Percentiles rank a stretch among this genome's conserved stretches.
These are phyloP conservation scores for Drosophila equinoxialis DNA, from an alignment of 1,140 invertebrate genomes.

Conservation along the genomic window DNA sequence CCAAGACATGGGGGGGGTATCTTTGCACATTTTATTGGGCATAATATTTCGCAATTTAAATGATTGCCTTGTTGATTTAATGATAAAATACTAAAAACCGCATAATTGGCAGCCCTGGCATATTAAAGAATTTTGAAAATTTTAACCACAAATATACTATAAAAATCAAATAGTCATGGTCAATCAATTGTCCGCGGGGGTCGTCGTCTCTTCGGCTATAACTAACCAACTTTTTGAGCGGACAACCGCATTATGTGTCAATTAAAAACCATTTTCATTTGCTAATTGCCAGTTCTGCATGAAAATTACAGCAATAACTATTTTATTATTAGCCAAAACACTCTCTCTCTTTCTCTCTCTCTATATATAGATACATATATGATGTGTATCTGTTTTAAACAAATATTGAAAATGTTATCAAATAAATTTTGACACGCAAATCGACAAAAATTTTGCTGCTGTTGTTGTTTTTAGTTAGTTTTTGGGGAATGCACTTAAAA, in stretches of 20 bases:
- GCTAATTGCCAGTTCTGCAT: constrained; percentile 60
- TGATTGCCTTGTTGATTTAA: constrained; percentile 4
- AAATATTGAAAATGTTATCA: constrained; percentile 19
- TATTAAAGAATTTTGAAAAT: constrained; percentile 4
- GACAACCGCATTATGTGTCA: constrained; percentile 62
- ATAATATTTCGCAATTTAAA: constrained; percentile 1
- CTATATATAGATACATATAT: too few relatives aligned
- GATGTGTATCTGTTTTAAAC: neutral
- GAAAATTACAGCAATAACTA: constrained; percentile 43
- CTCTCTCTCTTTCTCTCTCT: too few relatives aligned
- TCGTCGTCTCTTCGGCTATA: constrained; percentile 20
- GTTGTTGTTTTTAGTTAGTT: constrained; percentile 20
- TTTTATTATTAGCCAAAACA: neutral
- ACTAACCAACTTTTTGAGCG: constrained; percentile 56
- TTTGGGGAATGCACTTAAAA: constrained; percentile 51
- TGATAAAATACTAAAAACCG: neutral
- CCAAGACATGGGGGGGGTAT: neutral
- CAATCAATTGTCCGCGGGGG: constrained; percentile 34
- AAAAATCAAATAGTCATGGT: constrained; percentile 22
- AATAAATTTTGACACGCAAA: constrained; percentile 18
- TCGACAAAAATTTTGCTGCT: constrained; percentile 24
- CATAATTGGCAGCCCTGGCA: constrained; percentile 1
- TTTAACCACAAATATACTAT: constrained; percentile 7
- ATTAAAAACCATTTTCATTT: constrained; percentile 69
- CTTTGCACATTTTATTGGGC: neutral